These are phyloP conservation scores for Eupleurogrammus muticus DNA, from an alignment of 2,797 vertebrate genomes.

Conservation along the genomic window DNA sequence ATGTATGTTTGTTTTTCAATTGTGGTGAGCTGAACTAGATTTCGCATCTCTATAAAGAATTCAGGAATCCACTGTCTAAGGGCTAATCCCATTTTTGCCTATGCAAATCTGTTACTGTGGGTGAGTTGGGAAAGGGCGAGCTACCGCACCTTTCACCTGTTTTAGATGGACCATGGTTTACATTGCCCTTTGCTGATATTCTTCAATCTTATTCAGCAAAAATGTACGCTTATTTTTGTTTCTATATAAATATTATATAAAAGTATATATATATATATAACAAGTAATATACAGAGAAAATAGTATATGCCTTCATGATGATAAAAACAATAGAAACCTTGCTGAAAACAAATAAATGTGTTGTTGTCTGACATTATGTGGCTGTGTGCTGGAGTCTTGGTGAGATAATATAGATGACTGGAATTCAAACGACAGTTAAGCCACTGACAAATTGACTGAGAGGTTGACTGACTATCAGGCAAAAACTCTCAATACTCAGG, in stretches of 20 bases:
- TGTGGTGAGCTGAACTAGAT: constrained; percentile 85
- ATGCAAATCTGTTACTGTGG: constrained; percentile 99
- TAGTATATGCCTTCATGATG: constrained; percentile 87
- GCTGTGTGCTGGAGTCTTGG: constrained; percentile 85
- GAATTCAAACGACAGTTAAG: constrained; percentile 31
- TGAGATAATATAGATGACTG: constrained; percentile 53
- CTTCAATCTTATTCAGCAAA: constrained; percentile 95
- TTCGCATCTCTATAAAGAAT: constrained; percentile 88
- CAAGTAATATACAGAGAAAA: constrained; percentile 87
- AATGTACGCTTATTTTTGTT: constrained; percentile 89
- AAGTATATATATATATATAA: constrained; percentile 86
- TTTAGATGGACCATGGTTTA: constrained; percentile 93
- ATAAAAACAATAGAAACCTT: constrained; percentile 88
- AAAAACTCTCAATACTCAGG: constrained; percentile 42
- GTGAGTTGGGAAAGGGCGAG: constrained; percentile 87
- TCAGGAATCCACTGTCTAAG: constrained; percentile 98
- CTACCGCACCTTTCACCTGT: constrained; percentile 85
- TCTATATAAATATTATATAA: constrained; percentile 90
- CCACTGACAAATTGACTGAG: constrained; percentile 9
- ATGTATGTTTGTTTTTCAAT: constrained; percentile 79
- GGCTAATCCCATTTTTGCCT: constrained; percentile 99
- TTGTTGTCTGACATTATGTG: constrained; percentile 91
- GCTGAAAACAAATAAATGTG: constrained; percentile 95
- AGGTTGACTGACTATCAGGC: constrained; percentile 26
- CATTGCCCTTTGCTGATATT: constrained; percentile 95